These are phyloP conservation scores for Zosterops pallidus DNA, from an alignment of 2,113 vertebrate species.

Conservation along the genomic window DNA sequence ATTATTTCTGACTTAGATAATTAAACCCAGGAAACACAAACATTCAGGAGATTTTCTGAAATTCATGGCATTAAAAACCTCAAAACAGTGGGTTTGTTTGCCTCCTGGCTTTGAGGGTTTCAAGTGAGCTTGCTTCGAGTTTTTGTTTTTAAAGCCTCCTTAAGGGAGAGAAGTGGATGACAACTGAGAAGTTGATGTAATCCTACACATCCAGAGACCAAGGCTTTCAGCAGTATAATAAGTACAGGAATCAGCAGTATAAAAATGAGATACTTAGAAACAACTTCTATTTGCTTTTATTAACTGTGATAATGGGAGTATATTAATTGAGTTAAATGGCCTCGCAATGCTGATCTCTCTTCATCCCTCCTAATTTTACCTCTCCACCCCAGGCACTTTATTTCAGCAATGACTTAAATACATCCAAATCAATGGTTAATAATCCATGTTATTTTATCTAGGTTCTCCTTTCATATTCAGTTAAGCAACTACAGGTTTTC, in stretches of 20 bases:
- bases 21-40: neutral
- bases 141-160: neutral
- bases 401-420: neutral
- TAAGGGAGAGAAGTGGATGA: neutral
- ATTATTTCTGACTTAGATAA: neutral
- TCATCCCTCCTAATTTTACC: neutral
- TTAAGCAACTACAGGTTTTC: slow-evolving; percentile 29
- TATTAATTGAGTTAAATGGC: neutral
- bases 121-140: neutral
- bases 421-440: neutral
- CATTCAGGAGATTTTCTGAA: neutral
- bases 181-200: neutral
- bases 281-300: neutral
- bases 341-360: neutral
- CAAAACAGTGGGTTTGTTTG: neutral
- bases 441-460: neutral
- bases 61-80: neutral
- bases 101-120: neutral
- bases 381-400: neutral
- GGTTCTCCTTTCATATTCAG: neutral
- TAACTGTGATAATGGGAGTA: neutral
- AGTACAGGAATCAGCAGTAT: neutral
- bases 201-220: neutral
- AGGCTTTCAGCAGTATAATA: neutral
- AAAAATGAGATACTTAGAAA: neutral